A percentile compares a stretch with the other conserved stretches of the same genome.
Evolutionary conservation across 1,140 invertebrate genomes (phyloP).

Genomic region (Macrotrachela quadricornifera): DNA sequence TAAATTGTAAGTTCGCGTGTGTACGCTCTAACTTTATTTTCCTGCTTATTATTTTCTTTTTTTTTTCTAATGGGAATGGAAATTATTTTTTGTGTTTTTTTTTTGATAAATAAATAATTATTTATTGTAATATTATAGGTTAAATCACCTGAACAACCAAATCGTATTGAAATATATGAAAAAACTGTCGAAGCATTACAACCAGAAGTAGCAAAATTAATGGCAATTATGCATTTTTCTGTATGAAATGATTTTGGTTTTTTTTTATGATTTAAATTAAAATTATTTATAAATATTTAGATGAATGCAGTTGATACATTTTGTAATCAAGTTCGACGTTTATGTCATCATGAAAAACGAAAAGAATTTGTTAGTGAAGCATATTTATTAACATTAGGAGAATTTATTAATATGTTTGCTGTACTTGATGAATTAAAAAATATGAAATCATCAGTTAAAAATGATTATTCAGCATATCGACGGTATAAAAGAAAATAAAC

Average conservation of each 20-base stretch:
- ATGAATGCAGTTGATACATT: conserved; percentile 55
- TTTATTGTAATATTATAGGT: conserved; percentile 40
- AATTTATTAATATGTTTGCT: conserved; percentile 99
- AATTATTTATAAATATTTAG: not conserved
- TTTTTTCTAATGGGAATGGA: too few relatives aligned
- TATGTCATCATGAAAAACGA: conserved; percentile 50
- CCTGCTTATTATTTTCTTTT: too few relatives aligned
- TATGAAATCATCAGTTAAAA: conserved; percentile 98
- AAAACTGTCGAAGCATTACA: conserved; percentile 86
- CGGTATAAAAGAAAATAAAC: conserved; percentile 22
- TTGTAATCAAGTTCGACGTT: conserved; percentile 72
- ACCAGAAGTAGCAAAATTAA: conserved; percentile 84
- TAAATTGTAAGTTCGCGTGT: too few relatives aligned
- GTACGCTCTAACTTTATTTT: too few relatives aligned
- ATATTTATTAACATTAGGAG: conserved; percentile 86
- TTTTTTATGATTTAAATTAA: too few relatives aligned
- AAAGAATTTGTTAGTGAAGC: conserved; percentile 98
- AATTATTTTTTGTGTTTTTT: too few relatives aligned
- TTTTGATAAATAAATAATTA: too few relatives aligned
- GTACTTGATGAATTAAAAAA: conserved; percentile 96
- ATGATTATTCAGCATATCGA: conserved; percentile 93
- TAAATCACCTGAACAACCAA: conserved; percentile 93
- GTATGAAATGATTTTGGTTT: too few relatives aligned
- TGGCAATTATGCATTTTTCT: conserved; percentile 86
- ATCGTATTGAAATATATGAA: conserved; percentile 91